Evolutionary conservation across 2,888 invertebrate species (phyloP), one percentile per base, ranked within the genome.

Genomic region (Lagria hirta): DNA sequence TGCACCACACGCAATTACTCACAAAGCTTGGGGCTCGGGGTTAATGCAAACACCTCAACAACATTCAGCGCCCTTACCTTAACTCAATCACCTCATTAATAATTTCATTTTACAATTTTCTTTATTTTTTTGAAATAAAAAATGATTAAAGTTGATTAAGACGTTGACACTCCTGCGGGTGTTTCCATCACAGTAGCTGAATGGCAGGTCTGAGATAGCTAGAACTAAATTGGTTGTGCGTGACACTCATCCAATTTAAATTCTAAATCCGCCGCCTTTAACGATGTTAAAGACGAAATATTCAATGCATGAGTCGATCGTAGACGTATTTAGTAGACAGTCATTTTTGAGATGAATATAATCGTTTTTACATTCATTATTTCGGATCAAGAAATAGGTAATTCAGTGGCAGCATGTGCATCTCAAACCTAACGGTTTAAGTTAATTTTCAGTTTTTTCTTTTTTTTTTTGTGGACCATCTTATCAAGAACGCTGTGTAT

Each of bases 1-100:
- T 69, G 69, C 70, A 70, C 69, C 61, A 66, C 69, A 70, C 69
- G 68, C 69, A 63, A 54, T 63, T 68, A 67, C 62, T 62, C 65
- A 64, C 63, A 49, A 45, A 58, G 66, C 67, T 68, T 66, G 68
- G 69, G 67, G 63, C 63, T 58, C 56, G 60, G 66, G 68, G 65
- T 64, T 47, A 57, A 51, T 61, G 61, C 65, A 64, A 68, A 67
- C 65, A 66, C 61, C 58, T 67, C 66, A 69, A 69, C 70, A 69
- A 62, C 69, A 69, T 71, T 69, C 69, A 60, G 62, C 58, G 46
- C 43, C 43, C 55, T 48, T 18, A 17, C 35, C 42, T 18, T 24
- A 5, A 26, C 16, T 10, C 18, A 24, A 27, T 46, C 47, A 45
- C 46, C 46, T 21, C 43, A 42, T 36, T 32, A 42, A 34, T 28